Base-by-base conservation (phyloP, 1,140 invertebrate genomes). In the Mesaphorura yosii region DNA sequence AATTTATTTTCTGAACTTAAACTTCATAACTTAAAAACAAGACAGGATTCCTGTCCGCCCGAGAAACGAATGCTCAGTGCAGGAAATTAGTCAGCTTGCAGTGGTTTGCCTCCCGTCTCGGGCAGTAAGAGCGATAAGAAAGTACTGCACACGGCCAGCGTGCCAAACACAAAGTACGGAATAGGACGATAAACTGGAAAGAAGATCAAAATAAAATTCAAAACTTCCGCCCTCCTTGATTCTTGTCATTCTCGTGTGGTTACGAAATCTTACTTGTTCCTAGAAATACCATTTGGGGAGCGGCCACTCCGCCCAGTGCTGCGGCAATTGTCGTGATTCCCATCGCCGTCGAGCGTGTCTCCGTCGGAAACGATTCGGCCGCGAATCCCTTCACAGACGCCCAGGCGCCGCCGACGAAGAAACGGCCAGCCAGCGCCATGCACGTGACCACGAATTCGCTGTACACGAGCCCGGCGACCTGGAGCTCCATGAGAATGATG, bases 301-400 rank as follows among this genome's bases (percentile, higher is more conserved):
- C 47, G 6, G 57, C 14, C 17, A 60, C 46, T 28, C 50, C 53
- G 7, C 53, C 58, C 37, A 56, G 47, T 17, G 55, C 53, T 44
- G 38, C 58, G 17, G 39, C 55, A 3, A 60, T 22, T 3, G 50
- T 49, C 23, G 51, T 51, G 19, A 60, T 22, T n/a, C 58, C 58
- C 39, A 60, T 39, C 15, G 48, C 50, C 14, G 37, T 53, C 2
- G 47, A 40, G 20, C 58, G 28, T 7, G 27, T 37, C 19, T 41
- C n/a, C 0, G 58, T 60, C 26, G 58, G 54, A 29, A 60, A 60
- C 25, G 48, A 51, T 37, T 59, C 57, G 2, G 51, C 57, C 10
- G 57, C 51, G 34, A 58, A 58, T 28, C 57, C 53, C n/a, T 50
- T 31, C 22, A 58, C 25, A 0, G 52, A 51, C 20, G 51, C 57